Evolutionary conservation across 2,113 vertebrate genomes (phyloP).

Genomic region (Hassar affinis): DNA sequence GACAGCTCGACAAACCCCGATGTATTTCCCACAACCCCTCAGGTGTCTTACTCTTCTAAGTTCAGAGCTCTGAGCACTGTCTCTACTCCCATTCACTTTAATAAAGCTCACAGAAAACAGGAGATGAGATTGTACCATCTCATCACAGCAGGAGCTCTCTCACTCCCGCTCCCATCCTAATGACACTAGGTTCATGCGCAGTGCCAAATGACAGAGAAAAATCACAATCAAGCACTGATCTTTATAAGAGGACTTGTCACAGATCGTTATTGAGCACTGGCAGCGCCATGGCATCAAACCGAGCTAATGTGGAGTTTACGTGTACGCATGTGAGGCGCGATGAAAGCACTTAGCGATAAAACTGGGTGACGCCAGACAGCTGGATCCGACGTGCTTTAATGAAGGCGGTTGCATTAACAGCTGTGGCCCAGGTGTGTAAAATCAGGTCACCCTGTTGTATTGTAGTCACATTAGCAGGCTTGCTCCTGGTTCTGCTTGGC

Average conservation of each 20-base stretch:
- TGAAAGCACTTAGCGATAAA: not conserved
- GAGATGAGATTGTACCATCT: slow-evolving; percentile 35
- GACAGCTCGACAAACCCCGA: slow-evolving; percentile 4
- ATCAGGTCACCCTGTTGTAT: slow-evolving; percentile 24
- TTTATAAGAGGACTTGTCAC: slow-evolving; percentile 31
- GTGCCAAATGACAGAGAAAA: slow-evolving; percentile 36
- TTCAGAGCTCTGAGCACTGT: not conserved
- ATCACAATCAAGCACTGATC: slow-evolving; percentile 18
- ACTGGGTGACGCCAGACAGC: not conserved
- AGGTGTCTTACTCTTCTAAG: not conserved
- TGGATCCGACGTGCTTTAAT: not conserved
- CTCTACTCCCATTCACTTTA: not conserved
- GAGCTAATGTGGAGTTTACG: slow-evolving; percentile 8
- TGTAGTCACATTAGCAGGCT: not conserved
- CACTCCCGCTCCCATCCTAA: slow-evolving; percentile 28
- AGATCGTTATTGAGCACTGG: not conserved
- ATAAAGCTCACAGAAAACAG: slow-evolving; percentile 31
- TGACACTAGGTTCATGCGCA: slow-evolving; percentile 17
- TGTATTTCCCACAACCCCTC: not conserved
- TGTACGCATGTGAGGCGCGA: not conserved
- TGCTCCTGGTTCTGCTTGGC: not conserved
- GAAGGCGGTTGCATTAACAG: slow-evolving; percentile 15
- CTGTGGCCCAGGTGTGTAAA: slow-evolving; percentile 2
- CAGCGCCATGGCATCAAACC: not conserved
- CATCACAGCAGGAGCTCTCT: slow-evolving; percentile 37